phyloP scores from a whole-genome alignment of 2,113 vertebrate species.

The Heloderma charlesbogerti region DNA sequence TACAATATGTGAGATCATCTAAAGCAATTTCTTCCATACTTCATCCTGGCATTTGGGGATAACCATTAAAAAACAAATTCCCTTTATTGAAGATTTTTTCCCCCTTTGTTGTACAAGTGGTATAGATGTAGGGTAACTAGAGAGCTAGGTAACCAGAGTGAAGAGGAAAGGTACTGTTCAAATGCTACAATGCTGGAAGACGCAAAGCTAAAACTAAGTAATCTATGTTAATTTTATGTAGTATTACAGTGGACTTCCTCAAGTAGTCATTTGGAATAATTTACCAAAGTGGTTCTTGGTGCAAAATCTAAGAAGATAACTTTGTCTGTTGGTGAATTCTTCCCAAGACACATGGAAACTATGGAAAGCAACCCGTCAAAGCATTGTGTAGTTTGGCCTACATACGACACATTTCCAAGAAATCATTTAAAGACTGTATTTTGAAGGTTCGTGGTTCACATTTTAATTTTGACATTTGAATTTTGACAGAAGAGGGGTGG shows the following conservation, averaged over 20 bases:
- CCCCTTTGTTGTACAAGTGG: neutral
- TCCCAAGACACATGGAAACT: neutral
- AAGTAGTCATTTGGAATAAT: neutral
- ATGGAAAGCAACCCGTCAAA: neutral
- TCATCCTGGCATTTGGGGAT: neutral
- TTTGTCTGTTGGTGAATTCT: neutral
- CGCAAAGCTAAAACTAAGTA: neutral
- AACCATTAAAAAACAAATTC: neutral
- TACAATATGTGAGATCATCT: slow-evolving; percentile 54
- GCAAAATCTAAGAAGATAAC: neutral
- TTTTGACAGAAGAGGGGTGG: too few species aligned
- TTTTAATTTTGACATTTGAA: neutral
- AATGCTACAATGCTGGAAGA: neutral
- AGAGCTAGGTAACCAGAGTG: neutral
- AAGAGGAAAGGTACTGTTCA: neutral
- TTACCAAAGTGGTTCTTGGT: neutral
- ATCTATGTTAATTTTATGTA: neutral
- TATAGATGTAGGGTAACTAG: neutral
- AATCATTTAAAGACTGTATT: neutral
- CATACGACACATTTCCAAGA: neutral
- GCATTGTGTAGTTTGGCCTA: neutral
- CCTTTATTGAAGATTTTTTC: neutral
- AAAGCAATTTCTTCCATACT: slow-evolving; percentile 31
- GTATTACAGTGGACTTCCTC: neutral
- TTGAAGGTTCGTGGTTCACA: neutral